Conservation (phyloP, 2,113 vertebrate species). For the Setophaga kirtlandii region DNA sequence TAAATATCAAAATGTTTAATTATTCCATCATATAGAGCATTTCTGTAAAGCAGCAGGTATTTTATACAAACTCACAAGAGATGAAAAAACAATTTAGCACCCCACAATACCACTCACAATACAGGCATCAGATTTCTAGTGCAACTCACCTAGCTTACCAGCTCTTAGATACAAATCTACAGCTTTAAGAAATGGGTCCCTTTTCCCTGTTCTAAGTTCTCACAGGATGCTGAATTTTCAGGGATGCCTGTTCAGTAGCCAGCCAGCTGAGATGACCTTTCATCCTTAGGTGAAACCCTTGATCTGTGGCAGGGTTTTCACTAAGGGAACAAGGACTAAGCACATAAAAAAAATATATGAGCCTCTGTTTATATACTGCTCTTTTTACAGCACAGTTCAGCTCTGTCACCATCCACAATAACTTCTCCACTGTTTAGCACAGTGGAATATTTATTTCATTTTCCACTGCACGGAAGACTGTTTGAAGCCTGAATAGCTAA, state of each 20-base stretch:
- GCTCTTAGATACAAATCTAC: neutral
- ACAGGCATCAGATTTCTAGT: neutral
- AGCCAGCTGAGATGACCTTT: neutral
- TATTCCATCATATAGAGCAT: neutral
- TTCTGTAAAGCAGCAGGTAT: neutral
- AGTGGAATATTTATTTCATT: constrained; percentile 29
- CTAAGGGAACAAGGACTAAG: neutral
- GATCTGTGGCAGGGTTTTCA: neutral
- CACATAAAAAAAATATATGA: constrained; percentile 16
- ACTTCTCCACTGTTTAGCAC: neutral
- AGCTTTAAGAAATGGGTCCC: neutral
- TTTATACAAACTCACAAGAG: neutral
- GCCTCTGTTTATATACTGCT: constrained; percentile 8
- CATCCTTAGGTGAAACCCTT: neutral
- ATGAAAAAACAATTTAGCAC: neutral
- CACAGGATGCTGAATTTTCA: neutral
- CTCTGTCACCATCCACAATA: neutral
- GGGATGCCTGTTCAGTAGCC: neutral
- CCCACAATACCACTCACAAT: neutral
- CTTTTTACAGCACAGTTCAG: neutral
- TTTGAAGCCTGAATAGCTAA: constrained; percentile 17
- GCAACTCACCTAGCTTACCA: neutral
- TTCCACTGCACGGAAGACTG: neutral
- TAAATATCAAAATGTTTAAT: neutral
- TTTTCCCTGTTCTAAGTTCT: neutral